Conservation (phyloP, 2,888 invertebrate genomes). For the Muscina levida region DNA sequence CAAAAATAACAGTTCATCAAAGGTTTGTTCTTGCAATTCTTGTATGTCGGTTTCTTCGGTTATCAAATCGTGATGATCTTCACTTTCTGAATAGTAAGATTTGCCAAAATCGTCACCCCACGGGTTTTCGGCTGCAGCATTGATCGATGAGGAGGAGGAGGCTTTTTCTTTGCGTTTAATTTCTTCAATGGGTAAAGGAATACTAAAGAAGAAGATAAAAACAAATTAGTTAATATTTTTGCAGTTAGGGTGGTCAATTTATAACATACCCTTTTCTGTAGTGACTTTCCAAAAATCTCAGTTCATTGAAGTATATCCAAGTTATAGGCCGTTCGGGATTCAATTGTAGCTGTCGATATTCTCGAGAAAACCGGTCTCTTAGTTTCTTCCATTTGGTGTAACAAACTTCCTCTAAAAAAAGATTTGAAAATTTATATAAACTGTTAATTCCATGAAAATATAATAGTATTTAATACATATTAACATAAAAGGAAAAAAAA, state of each 20-base stretch:
- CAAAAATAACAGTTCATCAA: slow-evolving; percentile 60
- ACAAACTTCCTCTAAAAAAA: slow-evolving; percentile 71
- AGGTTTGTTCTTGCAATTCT: slow-evolving; percentile 39
- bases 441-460: no score
- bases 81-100: slow-evolving; percentile 67
- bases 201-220: slow-evolving; percentile 39
- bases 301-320: slow-evolving; percentile 74
- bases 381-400: slow-evolving; percentile 76
- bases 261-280: slow-evolving; percentile 73
- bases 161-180: slow-evolving; percentile 53
- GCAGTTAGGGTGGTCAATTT: no score
- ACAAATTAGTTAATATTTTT: background rate
- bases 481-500: no score
- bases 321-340: slow-evolving; percentile 69
- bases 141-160: background rate
- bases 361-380: slow-evolving; percentile 75
- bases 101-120: slow-evolving; percentile 73
- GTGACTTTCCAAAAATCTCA: slow-evolving; percentile 72
- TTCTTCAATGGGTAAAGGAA: slow-evolving; percentile 62
- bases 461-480: no score
- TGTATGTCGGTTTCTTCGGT: slow-evolving; percentile 62
- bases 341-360: slow-evolving; percentile 73
- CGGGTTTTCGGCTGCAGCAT: slow-evolving; percentile 66
- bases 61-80: slow-evolving; percentile 59
- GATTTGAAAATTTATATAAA: no score